Evolutionary conservation across 2,113 vertebrate species (phyloP).

Genomic region (Grus americana): DNA sequence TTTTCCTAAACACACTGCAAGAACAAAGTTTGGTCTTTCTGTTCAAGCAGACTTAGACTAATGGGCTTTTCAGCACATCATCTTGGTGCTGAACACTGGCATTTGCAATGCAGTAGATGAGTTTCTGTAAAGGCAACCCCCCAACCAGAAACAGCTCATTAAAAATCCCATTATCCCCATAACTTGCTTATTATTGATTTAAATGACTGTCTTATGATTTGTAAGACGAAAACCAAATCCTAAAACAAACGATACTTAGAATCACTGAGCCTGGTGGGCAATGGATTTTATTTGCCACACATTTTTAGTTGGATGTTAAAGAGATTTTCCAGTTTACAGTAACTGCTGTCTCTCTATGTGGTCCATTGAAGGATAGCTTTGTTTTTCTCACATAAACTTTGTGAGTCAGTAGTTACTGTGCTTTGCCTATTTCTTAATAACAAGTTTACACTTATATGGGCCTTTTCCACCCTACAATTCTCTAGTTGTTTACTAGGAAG

Average conservation of each 20-base stretch:
- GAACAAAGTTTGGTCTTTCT: background rate
- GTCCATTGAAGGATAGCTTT: slow-evolving; percentile 47
- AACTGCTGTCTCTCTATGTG: background rate
- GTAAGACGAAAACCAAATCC: slow-evolving; percentile 14
- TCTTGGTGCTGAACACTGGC: background rate
- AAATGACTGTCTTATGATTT: slow-evolving; percentile 2
- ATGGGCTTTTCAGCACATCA: background rate
- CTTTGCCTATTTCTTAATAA: slow-evolving; percentile 37
- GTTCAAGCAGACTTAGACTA: background rate
- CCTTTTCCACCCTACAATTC: slow-evolving; percentile 7
- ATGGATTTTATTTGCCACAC: background rate
- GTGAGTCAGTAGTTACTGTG: slow-evolving; percentile 13
- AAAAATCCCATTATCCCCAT: slow-evolving; percentile 25
- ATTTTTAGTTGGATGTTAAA: background rate
- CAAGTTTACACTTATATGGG: background rate
- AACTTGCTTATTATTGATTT: slow-evolving; percentile 34
- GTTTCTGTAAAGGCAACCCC: background rate
- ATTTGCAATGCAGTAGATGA: background rate
- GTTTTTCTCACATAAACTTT: slow-evolving; percentile 17
- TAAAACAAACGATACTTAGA: background rate
- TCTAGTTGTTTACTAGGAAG: background rate
- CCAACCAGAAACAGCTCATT: slow-evolving; percentile 10
- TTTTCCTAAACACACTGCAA: background rate
- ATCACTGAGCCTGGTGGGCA: background rate
- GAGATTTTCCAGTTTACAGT: background rate